phyloP scores from a whole-genome alignment of 2,797 vertebrate species.

The Avahi laniger region DNA sequence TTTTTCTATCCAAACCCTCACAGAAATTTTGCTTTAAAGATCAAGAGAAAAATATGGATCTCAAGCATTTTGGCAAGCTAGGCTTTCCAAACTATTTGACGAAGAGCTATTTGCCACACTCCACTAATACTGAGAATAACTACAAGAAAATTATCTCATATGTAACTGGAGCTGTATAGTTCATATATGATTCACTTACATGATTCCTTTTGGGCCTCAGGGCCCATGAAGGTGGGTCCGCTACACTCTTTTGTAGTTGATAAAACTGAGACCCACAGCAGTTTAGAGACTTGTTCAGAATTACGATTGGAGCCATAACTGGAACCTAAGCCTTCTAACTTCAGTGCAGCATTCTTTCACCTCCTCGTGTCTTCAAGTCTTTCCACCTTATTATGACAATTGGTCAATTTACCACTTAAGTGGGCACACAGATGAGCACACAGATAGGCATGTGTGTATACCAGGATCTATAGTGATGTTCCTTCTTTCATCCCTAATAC shows the following conservation, averaged over 20 bases:
- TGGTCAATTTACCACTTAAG: background rate
- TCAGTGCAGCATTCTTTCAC: background rate
- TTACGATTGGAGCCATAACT: background rate
- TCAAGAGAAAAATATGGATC: background rate
- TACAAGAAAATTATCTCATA: background rate
- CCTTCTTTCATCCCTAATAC: background rate
- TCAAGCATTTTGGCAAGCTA: background rate
- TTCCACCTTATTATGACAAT: slow-evolving; percentile 3
- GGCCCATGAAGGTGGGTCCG: background rate
- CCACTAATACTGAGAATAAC: background rate
- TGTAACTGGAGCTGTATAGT: background rate
- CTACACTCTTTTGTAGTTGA: too few relatives aligned
- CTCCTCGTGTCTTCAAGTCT: background rate
- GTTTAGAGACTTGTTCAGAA: background rate
- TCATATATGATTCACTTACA: background rate
- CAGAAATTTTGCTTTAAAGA: slow-evolving; percentile 24
- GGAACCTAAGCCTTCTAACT: background rate
- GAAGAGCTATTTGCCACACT: background rate
- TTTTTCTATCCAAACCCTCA: background rate
- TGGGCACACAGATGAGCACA: background rate
- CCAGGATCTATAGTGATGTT: background rate
- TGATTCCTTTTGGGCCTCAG: background rate
- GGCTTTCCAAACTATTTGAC: background rate
- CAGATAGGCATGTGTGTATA: background rate
- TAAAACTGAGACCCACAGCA: background rate